phyloP scores from a whole-genome alignment of 2,888 invertebrate genomes.

The Deilephila porcellus region DNA sequence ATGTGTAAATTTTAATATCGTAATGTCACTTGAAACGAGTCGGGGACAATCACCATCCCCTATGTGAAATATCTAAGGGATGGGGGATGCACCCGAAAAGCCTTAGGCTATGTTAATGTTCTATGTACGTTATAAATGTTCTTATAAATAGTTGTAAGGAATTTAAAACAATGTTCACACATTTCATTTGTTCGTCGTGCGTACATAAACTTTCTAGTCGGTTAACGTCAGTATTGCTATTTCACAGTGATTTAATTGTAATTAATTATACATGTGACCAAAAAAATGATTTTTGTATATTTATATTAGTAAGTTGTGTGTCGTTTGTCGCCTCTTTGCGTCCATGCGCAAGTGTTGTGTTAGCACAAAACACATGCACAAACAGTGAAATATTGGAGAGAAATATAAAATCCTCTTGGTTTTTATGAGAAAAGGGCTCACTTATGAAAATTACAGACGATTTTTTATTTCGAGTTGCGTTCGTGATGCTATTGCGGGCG shows the following conservation, averaged over 20 bases:
- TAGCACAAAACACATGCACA: constrained; percentile 35
- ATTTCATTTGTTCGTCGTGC: constrained; percentile 21
- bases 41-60: neutral
- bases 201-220: constrained; percentile 54
- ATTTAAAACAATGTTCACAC: neutral
- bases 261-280: constrained; percentile 61
- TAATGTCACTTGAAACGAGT: constrained; percentile 70
- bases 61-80: neutral
- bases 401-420: constrained; percentile 64
- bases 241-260: constrained; percentile 39
- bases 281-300: constrained; percentile 69
- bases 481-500: constrained; percentile 39
- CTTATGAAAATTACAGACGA: constrained; percentile 59
- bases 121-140: neutral
- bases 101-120: constrained; percentile 24
- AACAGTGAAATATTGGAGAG: constrained; percentile 37
- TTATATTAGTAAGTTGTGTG: constrained; percentile 52
- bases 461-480: constrained; percentile 63
- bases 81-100: neutral
- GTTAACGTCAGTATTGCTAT: constrained; percentile 53
- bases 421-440: constrained; percentile 72
- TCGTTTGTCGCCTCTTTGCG: constrained; percentile 35
- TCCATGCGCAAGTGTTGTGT: neutral
- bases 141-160: constrained; percentile 3
- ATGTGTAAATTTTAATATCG: constrained; percentile 52